Evolutionary conservation across 2,888 invertebrate genomes (phyloP).

Genomic region (Rhagophthalmus giganteus): DNA sequence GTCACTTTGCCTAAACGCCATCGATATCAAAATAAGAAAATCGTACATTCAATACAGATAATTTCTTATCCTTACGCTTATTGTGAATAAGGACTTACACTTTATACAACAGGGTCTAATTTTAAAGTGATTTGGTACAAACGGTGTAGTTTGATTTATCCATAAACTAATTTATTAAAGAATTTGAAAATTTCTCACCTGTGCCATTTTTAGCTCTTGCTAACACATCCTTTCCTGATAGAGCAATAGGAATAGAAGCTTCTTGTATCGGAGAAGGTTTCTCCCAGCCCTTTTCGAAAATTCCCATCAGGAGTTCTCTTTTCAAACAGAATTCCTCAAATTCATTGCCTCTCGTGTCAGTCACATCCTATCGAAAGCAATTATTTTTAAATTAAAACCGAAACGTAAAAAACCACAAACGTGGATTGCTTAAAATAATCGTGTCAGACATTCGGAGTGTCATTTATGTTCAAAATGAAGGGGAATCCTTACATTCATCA

Average conservation of each 20-base stretch:
- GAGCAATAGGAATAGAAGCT: constrained; percentile 97
- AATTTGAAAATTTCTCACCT: constrained; percentile 55
- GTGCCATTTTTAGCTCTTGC: constrained; percentile 99
- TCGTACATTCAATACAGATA: no score
- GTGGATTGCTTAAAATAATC: not conserved
- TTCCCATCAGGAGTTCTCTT: constrained; percentile 97
- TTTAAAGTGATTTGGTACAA: no score
- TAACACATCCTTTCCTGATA: constrained; percentile 95
- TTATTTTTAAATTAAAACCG: not conserved
- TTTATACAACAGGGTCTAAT: no score
- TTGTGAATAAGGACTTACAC: no score
- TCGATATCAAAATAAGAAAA: no score
- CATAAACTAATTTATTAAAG: constrained; percentile 14
- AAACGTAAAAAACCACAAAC: not conserved
- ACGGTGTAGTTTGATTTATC: no score
- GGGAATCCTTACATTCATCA: constrained; percentile 50
- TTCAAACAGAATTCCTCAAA: constrained; percentile 99
- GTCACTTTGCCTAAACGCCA: no score
- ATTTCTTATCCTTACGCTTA: no score
- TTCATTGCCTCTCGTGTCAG: constrained; percentile 97
- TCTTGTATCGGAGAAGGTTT: constrained; percentile 99
- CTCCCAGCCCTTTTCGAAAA: constrained; percentile 99
- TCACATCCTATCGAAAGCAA: constrained; percentile 81
- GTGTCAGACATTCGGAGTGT: constrained; percentile 32
- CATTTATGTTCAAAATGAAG: constrained; percentile 53